Evolutionary conservation across 1,140 invertebrate genomes (phyloP).

Genomic region (Bicyclus anynana): DNA sequence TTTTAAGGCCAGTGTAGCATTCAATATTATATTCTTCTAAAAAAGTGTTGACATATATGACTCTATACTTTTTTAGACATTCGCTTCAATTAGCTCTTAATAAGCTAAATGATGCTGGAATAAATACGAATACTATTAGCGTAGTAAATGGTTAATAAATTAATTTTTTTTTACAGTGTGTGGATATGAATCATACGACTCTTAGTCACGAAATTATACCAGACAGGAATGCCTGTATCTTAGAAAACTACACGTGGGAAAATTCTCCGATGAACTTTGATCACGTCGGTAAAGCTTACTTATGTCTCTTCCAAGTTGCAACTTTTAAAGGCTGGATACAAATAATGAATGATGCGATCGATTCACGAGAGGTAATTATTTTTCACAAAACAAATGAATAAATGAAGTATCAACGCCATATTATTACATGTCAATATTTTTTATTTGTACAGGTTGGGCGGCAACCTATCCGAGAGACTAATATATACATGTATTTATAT

Average conservation of each 20-base stretch:
- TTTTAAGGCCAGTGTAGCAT: conserved; percentile 80
- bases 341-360: conserved; percentile 99
- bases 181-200: conserved; percentile 88
- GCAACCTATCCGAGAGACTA: conserved; percentile 95
- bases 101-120: not conserved
- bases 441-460: conserved; percentile 82
- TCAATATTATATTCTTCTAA: not conserved
- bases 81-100: not conserved
- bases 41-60: not conserved
- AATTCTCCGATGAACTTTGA: conserved; percentile 99
- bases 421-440: not conserved
- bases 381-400: not conserved
- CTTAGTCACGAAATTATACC: conserved; percentile 92
- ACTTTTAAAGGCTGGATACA: conserved; percentile 97
- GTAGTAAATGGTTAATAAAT: not conserved
- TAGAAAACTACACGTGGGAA: conserved; percentile 95
- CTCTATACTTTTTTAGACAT: not conserved
- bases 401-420: not conserved
- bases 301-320: conserved; percentile 98
- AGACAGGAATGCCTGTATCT: conserved; percentile 88
- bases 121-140: not conserved
- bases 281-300: conserved; percentile 97
- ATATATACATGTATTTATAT: conserved; percentile 98
- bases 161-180: conserved; percentile 82
- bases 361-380: conserved; percentile 89